Evolutionary conservation across 2,113 vertebrate genomes (phyloP).

Genomic region (Tupaia tana): DNA sequence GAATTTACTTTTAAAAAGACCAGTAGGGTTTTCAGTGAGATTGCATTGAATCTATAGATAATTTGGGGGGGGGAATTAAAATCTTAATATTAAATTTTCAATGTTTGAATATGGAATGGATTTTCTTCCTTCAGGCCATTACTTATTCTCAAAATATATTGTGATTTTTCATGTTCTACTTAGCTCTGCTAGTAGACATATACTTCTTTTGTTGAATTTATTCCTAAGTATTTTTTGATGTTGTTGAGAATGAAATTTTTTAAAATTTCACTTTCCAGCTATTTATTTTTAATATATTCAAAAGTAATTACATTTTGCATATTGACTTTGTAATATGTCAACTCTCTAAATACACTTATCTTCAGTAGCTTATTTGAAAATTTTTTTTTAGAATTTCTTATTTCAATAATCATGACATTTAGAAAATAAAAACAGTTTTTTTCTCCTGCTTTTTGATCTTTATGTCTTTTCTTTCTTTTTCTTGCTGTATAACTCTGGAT

Average conservation of each 20-base stretch:
- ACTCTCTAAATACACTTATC: background rate
- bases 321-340: background rate
- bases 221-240: no score
- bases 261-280: no score
- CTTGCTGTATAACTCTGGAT: background rate
- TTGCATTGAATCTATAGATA: background rate
- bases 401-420: no score
- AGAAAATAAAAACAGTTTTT: background rate
- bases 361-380: background rate
- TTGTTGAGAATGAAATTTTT: no score
- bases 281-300: no score
- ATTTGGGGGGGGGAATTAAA: no score
- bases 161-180: background rate
- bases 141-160: background rate
- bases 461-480: background rate
- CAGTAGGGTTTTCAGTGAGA: background rate
- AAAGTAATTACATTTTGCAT: no score
- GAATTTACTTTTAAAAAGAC: background rate
- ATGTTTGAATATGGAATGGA: background rate
- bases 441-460: no score
- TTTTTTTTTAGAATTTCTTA: background rate
- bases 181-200: no score
- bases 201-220: no score
- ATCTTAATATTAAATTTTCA: no score
- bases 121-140: background rate